A percentile compares a stretch with the other conserved stretches of the same genome.
phyloP scores from a whole-genome alignment of 2,797 vertebrate genomes.

The Rhinoraja longicauda region DNA sequence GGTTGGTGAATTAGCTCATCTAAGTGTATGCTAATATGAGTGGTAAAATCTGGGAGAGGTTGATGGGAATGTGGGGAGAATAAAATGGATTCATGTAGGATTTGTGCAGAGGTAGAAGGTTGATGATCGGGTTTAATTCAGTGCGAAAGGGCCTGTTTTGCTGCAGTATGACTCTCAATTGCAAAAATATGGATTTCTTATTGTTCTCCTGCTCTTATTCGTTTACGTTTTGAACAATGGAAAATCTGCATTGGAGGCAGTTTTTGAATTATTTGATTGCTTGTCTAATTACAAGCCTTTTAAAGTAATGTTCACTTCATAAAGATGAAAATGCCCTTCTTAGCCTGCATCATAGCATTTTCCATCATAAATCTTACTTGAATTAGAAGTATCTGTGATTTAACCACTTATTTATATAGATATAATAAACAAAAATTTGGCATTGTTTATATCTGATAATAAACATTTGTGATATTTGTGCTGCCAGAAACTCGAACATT shows the following conservation, averaged over 20 bases:
- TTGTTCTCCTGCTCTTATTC: too few relatives aligned
- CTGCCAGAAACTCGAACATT: background rate
- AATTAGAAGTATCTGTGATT: background rate
- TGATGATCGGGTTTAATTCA: too few relatives aligned
- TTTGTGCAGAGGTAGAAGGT: too few relatives aligned
- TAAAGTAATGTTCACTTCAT: background rate
- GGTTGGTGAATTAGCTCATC: too few relatives aligned
- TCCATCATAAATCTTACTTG: background rate
- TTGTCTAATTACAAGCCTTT: background rate
- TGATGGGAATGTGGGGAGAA: too few relatives aligned
- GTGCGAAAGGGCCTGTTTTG: too few relatives aligned
- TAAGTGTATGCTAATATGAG: too few relatives aligned
- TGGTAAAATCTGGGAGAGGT: too few relatives aligned
- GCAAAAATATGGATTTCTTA: too few relatives aligned
- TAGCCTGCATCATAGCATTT: background rate
- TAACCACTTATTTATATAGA: background rate
- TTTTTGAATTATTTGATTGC: background rate
- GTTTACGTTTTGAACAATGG: background rate
- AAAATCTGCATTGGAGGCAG: background rate
- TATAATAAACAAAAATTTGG: background rate
- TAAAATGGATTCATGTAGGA: too few relatives aligned
- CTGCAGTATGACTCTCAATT: too few relatives aligned
- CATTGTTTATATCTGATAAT: background rate
- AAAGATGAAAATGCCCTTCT: background rate
- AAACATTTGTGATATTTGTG: background rate